Conservation (phyloP, 2,797 vertebrate species). For the Eospalax fontanierii region DNA sequence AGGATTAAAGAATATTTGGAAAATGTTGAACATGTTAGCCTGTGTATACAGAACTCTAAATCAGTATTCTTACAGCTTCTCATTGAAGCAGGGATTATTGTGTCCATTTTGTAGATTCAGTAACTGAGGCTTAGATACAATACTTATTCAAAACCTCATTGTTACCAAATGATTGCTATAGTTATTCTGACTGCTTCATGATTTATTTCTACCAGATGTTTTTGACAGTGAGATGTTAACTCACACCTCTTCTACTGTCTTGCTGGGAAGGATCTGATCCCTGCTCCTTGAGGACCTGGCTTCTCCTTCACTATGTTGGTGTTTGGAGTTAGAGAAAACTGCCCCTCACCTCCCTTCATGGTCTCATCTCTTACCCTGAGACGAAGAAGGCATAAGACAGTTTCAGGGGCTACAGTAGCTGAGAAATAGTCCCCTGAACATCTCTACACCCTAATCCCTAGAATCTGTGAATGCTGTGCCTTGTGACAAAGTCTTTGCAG, state of each 20-base stretch:
- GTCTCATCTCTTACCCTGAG: not conserved
- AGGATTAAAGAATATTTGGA: conserved; percentile 22
- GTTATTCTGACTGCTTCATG: not conserved
- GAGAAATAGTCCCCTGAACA: not conserved
- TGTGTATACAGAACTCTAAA: not conserved
- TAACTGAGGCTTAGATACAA: conserved; percentile 26
- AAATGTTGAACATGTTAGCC: not conserved
- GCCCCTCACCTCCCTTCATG: not conserved
- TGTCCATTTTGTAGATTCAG: not conserved
- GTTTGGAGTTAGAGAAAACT: not conserved
- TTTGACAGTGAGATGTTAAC: not conserved
- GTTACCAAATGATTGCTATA: conserved; percentile 10
- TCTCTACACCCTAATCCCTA: not conserved
- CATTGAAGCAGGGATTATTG: not conserved
- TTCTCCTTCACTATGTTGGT: not conserved
- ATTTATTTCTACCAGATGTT: not conserved
- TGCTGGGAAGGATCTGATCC: not conserved
- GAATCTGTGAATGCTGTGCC: not conserved
- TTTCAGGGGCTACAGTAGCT: not conserved
- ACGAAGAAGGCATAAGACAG: not conserved
- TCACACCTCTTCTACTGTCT: not conserved
- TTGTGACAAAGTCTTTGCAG: conserved; percentile 5
- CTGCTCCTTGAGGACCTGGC: not conserved
- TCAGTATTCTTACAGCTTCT: not conserved
- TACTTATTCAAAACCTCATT: not conserved